phyloP scores from a whole-genome alignment of 2,113 vertebrate species.

The Pipra filicauda region DNA sequence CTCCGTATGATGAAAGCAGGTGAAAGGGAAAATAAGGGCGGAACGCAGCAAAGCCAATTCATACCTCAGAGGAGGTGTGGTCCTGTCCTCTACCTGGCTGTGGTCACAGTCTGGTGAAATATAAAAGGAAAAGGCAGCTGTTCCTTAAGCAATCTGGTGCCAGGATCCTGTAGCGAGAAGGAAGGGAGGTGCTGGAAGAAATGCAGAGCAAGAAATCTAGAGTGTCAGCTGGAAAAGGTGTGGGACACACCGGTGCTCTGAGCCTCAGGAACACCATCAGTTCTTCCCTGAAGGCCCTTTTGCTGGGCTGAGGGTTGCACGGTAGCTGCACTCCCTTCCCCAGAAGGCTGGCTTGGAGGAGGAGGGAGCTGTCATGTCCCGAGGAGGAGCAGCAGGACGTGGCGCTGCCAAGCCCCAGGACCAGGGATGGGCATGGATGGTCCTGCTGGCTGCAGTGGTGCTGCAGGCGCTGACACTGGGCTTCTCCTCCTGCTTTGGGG shows the following conservation, averaged over 20 bases:
- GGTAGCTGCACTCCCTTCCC: background rate
- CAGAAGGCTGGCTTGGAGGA: background rate
- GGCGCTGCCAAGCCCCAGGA: slow-evolving; percentile 41
- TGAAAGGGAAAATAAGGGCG: slow-evolving; percentile 58
- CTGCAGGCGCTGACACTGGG: slow-evolving; percentile 84
- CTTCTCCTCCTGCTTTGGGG: slow-evolving; percentile 83
- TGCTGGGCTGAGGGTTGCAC: background rate
- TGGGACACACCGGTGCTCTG: background rate
- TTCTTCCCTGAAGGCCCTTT: background rate
- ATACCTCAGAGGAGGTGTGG: slow-evolving; percentile 54
- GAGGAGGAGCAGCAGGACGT: background rate
- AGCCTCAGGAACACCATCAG: background rate
- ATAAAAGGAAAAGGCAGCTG: slow-evolving; percentile 38
- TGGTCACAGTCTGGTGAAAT: slow-evolving; percentile 37
- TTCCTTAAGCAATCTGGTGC: slow-evolving; percentile 1
- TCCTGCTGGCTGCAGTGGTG: slow-evolving; percentile 81
- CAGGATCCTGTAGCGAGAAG: background rate
- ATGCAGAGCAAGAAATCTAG: background rate
- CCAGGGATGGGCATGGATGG: slow-evolving; percentile 89
- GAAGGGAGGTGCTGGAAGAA: slow-evolving; percentile 17
- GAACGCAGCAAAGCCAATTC: slow-evolving; percentile 17
- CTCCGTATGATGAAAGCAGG: slow-evolving; percentile 46
- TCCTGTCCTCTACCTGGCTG: slow-evolving; percentile 13
- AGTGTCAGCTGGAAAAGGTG: background rate
- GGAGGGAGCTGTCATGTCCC: slow-evolving; percentile 44